A percentile compares a stretch with the other conserved stretches of the same genome.
These are phyloP conservation scores for Raphicerus campestris DNA, from an alignment of 2,113 vertebrate genomes.

Conservation along the genomic window DNA sequence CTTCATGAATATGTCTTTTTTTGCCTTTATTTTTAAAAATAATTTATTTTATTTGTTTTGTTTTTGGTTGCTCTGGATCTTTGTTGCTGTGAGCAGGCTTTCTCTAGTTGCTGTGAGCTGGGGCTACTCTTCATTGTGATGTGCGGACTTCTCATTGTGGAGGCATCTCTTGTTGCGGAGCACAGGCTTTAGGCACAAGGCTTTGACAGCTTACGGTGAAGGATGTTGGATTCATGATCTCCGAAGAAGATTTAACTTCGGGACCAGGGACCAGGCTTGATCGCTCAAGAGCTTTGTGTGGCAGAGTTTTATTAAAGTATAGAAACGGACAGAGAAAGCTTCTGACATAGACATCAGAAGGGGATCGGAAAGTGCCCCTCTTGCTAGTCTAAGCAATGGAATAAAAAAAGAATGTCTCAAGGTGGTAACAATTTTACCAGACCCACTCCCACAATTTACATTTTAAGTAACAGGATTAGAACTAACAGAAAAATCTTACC, in stretches of 20 bases:
- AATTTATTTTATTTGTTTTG: not conserved
- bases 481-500: no score
- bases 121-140: not conserved
- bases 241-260: not conserved
- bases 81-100: not conserved
- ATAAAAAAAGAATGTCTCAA: not conserved
- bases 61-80: not conserved
- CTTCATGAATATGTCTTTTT: not conserved
- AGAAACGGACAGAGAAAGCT: not conserved
- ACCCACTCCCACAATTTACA: not conserved
- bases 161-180: not conserved
- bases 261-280: not conserved
- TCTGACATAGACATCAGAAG: not conserved
- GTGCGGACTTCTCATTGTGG: not conserved
- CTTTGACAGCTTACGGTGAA: not conserved
- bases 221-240: not conserved
- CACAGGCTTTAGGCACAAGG: not conserved
- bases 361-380: not conserved
- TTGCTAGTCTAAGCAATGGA: not conserved
- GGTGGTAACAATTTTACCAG: not conserved
- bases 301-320: not conserved
- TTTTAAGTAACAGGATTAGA: not conserved
- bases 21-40: not conserved
- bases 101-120: not conserved
- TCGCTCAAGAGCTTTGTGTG: not conserved